Evolutionary conservation across 2,113 vertebrate genomes (phyloP), one percentile per base, ranked within the genome.

Genomic region (Cavia porcellus): DNA sequence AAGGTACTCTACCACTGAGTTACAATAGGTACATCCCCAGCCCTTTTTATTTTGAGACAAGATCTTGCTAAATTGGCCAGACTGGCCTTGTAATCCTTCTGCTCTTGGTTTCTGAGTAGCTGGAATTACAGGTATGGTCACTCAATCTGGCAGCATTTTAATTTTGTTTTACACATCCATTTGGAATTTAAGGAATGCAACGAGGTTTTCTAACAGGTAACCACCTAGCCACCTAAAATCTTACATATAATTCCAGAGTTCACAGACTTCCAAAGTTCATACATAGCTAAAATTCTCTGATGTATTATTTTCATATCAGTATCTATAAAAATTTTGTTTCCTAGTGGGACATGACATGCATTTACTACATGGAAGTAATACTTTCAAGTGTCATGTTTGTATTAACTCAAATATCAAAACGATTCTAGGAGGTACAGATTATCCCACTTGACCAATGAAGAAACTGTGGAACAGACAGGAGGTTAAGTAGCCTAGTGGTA

Each of bases 301-400:
- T 86, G 15, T 72, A 77, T 61, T 85, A 88, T 82, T 17, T 75
- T 55, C 17, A 81, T 5, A 14, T 92, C 32, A 89, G 6, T 85
- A 77, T 47, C 38, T 62, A 45, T 62, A 86, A 96, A 96, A 94
- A 90, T 4, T 47, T 94, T 68, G 74, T 96, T 94, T 94, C 42
- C 30, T 88, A 75, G 22, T 55, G 75, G 20, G 24, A 97, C 94
- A 68, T n/a, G 6, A 80, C 30, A 52, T 4, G 28, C 35, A 96
- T 50, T 90, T 95, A 74, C 62, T 38, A 77, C n/a, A 11, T 66
- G 68, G 38, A 96, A 62, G 12, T 24, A 80, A 32, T 86, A 61
- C 9, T 83, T 79, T 0, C 72, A 96, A 97, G 17, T 64, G 89
- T 52, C 86, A 25, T 11, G 1, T 85, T 13, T 86, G 7, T 59